Evolutionary conservation across 2,113 vertebrate genomes (phyloP).

Genomic region (Dolichallabes microphthalmus): DNA sequence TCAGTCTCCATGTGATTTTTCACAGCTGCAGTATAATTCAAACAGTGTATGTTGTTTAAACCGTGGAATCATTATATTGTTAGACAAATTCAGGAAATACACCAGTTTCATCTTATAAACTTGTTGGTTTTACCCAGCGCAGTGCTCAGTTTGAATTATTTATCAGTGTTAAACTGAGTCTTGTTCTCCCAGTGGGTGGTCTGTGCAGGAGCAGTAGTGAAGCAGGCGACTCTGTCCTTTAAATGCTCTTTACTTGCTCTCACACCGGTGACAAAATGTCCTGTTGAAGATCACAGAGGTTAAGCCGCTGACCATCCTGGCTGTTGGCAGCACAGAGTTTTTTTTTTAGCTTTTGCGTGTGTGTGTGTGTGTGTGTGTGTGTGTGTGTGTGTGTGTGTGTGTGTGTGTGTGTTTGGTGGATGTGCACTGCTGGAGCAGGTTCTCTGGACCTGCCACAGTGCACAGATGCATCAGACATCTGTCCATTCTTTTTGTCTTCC

Average conservation of each 20-base stretch:
- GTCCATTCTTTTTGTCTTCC: conserved; percentile 47
- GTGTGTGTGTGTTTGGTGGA: no score
- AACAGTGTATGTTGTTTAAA: background rate
- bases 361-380: conserved; percentile 54
- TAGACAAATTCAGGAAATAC: background rate
- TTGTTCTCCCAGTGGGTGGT: conserved; percentile 17
- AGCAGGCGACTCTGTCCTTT: conserved; percentile 35
- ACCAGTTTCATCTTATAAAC: background rate
- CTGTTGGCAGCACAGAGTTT: conserved; percentile 44
- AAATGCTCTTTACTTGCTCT: conserved; percentile 49
- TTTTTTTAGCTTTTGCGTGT: conserved; percentile 46
- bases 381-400: conserved; percentile 56
- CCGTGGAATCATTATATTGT: background rate
- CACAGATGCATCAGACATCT: conserved; percentile 62
- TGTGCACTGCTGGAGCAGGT: conserved; percentile 53
- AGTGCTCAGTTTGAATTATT: conserved; percentile 11
- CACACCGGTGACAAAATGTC: conserved; percentile 42
- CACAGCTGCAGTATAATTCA: background rate
- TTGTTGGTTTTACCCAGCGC: background rate
- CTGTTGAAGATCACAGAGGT: conserved; percentile 53
- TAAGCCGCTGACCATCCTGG: conserved; percentile 48
- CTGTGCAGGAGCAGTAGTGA: conserved; percentile 11
- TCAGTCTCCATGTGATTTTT: no score
- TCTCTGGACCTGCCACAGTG: conserved; percentile 45
- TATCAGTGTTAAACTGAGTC: conserved; percentile 20